These are phyloP conservation scores for Morpho deidamia DNA, from an alignment of 2,888 invertebrate genomes.

Conservation along the genomic window DNA sequence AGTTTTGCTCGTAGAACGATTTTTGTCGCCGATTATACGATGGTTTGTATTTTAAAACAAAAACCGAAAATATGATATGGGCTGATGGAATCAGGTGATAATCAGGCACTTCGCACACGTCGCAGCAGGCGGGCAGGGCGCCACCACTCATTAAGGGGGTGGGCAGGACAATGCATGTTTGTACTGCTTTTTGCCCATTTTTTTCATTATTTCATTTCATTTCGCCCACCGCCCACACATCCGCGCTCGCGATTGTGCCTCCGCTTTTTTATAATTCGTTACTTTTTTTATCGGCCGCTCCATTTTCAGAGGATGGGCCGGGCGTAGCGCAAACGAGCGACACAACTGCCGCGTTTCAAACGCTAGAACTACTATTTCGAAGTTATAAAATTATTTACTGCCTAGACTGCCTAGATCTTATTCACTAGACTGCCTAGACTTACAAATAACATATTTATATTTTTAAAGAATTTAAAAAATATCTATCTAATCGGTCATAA, in stretches of 20 bases:
- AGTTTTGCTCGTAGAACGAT: not conserved
- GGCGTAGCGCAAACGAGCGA: slow-evolving; percentile 45
- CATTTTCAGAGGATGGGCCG: slow-evolving; percentile 75
- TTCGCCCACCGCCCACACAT: slow-evolving; percentile 76
- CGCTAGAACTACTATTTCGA: too few species aligned
- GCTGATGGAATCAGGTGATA: slow-evolving; percentile 72
- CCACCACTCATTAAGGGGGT: slow-evolving; percentile 68
- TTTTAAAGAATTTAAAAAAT: too few species aligned
- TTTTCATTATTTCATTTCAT: slow-evolving; percentile 79
- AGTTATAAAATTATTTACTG: too few species aligned
- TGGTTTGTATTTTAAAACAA: slow-evolving; percentile 11
- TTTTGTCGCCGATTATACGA: not conserved
- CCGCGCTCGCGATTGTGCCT: slow-evolving; percentile 76
- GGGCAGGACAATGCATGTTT: slow-evolving; percentile 76
- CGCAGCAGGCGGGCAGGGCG: slow-evolving; percentile 39
- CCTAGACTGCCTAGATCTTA: too few species aligned
- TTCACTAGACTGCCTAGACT: too few species aligned
- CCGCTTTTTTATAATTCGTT: slow-evolving; percentile 78
- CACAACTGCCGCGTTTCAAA: slow-evolving; percentile 22
- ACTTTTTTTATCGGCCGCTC: slow-evolving; percentile 78
- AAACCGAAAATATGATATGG: slow-evolving; percentile 24
- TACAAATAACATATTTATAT: too few species aligned
- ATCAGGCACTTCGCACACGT: slow-evolving; percentile 67
- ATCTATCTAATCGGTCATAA: too few species aligned
- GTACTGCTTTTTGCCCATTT: slow-evolving; percentile 78